Evolutionary conservation across 1,140 invertebrate species (phyloP).

Genomic region (Calycopis cecrops): DNA sequence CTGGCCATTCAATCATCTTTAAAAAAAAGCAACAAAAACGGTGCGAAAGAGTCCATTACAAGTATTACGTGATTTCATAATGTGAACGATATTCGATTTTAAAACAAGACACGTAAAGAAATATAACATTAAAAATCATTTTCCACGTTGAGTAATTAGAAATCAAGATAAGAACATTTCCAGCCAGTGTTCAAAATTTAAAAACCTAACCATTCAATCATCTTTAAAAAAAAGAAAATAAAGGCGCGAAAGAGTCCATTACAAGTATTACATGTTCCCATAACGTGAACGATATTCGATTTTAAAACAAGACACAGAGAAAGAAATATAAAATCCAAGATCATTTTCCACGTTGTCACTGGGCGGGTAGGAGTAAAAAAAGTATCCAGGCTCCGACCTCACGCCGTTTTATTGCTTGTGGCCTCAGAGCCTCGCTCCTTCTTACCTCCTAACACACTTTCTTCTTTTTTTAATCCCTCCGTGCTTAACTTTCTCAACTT

Average conservation of each 20-base stretch:
- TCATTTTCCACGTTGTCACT: slow-evolving; percentile 21
- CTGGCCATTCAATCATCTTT: no score
- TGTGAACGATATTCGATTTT: slow-evolving; percentile 5
- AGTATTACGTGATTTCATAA: no score
- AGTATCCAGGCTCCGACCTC: slow-evolving; percentile 51
- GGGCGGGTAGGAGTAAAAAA: slow-evolving; percentile 39
- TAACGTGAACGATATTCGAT: slow-evolving; percentile 2
- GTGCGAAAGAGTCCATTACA: no score
- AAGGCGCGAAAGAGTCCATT: no score
- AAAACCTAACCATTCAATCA: no score
- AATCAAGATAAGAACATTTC: no score
- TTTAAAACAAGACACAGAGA: slow-evolving; percentile 5
- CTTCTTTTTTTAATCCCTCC: slow-evolving; percentile 40
- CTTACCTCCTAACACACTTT: slow-evolving; percentile 73
- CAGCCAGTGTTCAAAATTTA: no score
- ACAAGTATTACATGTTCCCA: no score
- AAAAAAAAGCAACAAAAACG: no score
- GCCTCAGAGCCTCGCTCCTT: slow-evolving; percentile 44
- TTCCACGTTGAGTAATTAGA: neutral
- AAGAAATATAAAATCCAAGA: slow-evolving; percentile 15
- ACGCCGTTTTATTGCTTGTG: slow-evolving; percentile 67
- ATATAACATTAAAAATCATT: slow-evolving; percentile 14
- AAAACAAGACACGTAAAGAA: slow-evolving; percentile 12
- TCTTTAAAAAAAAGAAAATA: no score
- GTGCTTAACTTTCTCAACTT: slow-evolving; percentile 14